These are phyloP conservation scores for Cettia cetti DNA, from an alignment of 2,113 vertebrate species.

Conservation along the genomic window DNA sequence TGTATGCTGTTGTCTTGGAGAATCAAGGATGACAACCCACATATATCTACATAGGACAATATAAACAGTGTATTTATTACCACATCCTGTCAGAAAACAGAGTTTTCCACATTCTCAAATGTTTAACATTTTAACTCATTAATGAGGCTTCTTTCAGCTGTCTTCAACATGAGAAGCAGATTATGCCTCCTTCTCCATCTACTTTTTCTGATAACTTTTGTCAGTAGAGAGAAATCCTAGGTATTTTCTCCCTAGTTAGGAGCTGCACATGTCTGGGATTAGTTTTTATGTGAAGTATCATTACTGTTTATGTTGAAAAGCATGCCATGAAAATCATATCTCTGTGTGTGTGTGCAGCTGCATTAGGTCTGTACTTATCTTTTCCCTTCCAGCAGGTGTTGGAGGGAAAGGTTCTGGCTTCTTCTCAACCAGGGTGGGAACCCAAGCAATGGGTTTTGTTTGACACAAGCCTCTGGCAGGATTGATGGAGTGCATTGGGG, in stretches of 20 bases:
- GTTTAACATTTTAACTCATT: background rate
- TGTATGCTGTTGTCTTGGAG: background rate
- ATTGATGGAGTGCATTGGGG: conserved; percentile 9
- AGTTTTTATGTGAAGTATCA: background rate
- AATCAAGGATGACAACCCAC: background rate
- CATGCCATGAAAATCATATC: background rate
- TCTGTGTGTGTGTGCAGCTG: background rate
- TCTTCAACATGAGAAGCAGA: background rate
- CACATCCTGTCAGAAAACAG: background rate
- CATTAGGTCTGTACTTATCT: background rate
- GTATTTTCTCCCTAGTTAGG: background rate
- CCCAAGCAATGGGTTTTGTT: background rate
- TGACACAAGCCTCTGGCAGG: background rate
- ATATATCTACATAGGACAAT: background rate
- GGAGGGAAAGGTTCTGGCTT: background rate
- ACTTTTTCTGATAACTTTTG: background rate
- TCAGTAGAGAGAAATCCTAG: background rate
- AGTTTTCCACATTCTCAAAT: background rate
- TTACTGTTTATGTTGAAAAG: conserved; percentile 4
- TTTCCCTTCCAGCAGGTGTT: background rate
- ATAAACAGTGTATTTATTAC: background rate
- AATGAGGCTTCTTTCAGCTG: background rate
- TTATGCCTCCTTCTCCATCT: background rate
- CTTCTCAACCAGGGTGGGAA: background rate
- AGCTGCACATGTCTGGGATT: background rate